These are phyloP conservation scores for Torymus texanus DNA, from an alignment of 2,888 invertebrate genomes.

Conservation along the genomic window DNA sequence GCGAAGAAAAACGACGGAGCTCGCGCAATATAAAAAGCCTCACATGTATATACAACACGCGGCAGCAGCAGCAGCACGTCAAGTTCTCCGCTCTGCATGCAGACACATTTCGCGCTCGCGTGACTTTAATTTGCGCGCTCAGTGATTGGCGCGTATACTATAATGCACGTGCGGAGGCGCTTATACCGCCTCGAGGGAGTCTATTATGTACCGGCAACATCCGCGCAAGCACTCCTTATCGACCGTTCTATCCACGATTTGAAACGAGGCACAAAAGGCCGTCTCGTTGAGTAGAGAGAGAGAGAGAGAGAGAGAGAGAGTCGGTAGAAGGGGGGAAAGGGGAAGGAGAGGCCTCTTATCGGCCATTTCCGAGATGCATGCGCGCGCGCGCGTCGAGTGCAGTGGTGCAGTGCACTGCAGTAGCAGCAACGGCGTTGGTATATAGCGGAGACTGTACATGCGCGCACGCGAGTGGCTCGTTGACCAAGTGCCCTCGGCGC, in stretches of 20 bases:
- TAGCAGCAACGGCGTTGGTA: no score
- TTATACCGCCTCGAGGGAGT: conserved; percentile 52
- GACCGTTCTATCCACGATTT: conserved; percentile 16
- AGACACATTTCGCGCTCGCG: conserved; percentile 1
- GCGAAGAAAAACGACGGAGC: no score
- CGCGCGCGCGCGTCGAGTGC: background rate
- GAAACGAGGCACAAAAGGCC: conserved; percentile 59
- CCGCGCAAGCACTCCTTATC: conserved; percentile 1
- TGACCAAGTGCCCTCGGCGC: conserved; percentile 54
- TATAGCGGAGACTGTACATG: no score
- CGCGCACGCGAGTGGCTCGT: conserved; percentile 41
- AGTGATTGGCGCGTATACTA: conserved; percentile 49
- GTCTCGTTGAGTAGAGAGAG: conserved; percentile 57
- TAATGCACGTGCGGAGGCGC: background rate
- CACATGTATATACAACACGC: no score
- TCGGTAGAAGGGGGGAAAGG: background rate
- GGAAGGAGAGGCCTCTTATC: conserved; percentile 57
- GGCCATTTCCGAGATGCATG: conserved; percentile 63
- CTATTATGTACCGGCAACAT: conserved; percentile 51
- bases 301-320: background rate
- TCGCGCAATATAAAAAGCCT: no score
- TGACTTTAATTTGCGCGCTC: conserved; percentile 56
- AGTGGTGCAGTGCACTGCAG: no score
- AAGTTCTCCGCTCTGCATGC: no score
- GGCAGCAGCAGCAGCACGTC: no score